Evolutionary conservation across 2,797 vertebrate genomes (phyloP), one percentile per base, ranked within the genome.

Genomic region (Sparus aurata): DNA sequence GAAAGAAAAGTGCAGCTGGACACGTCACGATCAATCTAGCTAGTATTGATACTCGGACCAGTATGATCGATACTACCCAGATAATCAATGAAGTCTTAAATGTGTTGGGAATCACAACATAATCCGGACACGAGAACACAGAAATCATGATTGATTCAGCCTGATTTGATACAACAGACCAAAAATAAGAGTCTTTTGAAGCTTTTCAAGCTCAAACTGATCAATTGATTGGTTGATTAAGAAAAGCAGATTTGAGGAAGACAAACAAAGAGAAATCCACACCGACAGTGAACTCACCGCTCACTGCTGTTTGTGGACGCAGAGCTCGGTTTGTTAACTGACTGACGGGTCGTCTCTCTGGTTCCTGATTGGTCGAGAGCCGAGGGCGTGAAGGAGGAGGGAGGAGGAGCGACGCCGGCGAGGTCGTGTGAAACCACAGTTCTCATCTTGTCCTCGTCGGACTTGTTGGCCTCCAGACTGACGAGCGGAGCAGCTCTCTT

Each of bases 401-500:
- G 69, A 12, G 49, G 69, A 12, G 75, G 55, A 58, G 61, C 43
- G 22, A 63, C 1, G 30, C 46, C 1, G 2, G 58, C 6, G 12
- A 54, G 65, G 10, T 61, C 50, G 41, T 27, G 38, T 30, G 70
- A 73, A 46, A 53, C 50, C 57, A 80, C 18, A 41, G 63, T 79
- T 77, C 73, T 94, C 89, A 94, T 90, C 65, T 94, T 95, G 77
- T 94, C 94, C 78, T 95, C 94, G 9, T 95, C 94, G 52, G 94
- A 93, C 67, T 73, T 88, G 89, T 95, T 95, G 38, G 64, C 80
- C 61, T 89, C 87, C 69, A 50, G 60, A 49, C 45, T 62, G 55
- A 77, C 79, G 63, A 20, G 22, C 0, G 1, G 45, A 65, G 66
- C 23, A 13, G 45, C 53, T 83, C 0, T n/a, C 8, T 64, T 20